Evolutionary conservation across 2,888 invertebrate species (phyloP).

Genomic region (Mythimna pallens): DNA sequence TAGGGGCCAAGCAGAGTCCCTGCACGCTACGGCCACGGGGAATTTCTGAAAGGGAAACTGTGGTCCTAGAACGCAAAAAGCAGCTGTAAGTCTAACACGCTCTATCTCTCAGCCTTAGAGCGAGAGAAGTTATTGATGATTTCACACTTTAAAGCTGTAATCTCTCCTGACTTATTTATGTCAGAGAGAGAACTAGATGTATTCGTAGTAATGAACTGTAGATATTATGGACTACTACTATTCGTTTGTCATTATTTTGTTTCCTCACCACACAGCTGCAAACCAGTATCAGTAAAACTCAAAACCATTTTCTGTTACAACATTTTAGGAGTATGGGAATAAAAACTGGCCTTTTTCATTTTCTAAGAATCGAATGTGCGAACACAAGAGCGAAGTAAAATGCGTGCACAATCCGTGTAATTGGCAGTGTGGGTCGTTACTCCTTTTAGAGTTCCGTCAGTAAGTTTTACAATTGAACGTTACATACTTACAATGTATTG

Average conservation of each 20-base stretch:
- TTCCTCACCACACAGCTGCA: background rate
- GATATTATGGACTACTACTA: background rate
- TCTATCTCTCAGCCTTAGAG: too few relatives aligned
- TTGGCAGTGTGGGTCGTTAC: constrained; percentile 71
- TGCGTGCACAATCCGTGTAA: constrained; percentile 65
- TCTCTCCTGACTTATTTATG: background rate
- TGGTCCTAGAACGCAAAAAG: too few relatives aligned
- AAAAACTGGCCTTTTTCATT: constrained; percentile 51
- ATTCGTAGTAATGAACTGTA: too few relatives aligned
- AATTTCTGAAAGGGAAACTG: too few relatives aligned
- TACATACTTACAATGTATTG: constrained; percentile 27
- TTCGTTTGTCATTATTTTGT: background rate
- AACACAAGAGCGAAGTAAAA: constrained; percentile 58
- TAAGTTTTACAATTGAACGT: constrained; percentile 12
- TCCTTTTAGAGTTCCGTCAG: constrained; percentile 61
- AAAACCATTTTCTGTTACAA: constrained; percentile 24
- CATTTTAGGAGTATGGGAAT: constrained; percentile 42
- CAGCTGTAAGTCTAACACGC: too few relatives aligned
- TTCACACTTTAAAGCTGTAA: too few relatives aligned
- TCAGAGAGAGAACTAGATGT: background rate
- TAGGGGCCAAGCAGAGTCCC: too few relatives aligned
- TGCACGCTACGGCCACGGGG: too few relatives aligned
- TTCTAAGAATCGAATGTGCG: constrained; percentile 60
- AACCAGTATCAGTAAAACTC: background rate
- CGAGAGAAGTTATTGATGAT: too few relatives aligned